Evolutionary conservation across 2,888 invertebrate species (phyloP).

Genomic region (Cerceris rybyensis): DNA sequence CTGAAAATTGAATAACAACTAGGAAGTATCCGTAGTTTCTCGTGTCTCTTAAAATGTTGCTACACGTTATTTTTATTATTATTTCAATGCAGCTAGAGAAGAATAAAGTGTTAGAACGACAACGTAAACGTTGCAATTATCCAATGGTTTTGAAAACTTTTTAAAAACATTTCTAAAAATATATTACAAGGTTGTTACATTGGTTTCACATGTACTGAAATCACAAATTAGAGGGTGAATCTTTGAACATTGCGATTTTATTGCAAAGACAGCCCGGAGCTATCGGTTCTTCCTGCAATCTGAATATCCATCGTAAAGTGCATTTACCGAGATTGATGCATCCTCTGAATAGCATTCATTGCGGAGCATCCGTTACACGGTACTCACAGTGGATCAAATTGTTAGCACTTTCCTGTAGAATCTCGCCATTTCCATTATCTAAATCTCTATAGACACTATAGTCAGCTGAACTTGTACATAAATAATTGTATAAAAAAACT

Average conservation of each 20-base stretch:
- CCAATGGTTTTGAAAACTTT: too few relatives aligned
- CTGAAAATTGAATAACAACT: too few relatives aligned
- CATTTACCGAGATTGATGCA: slow-evolving; percentile 17
- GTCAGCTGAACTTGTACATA: too few relatives aligned
- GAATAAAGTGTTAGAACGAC: too few relatives aligned
- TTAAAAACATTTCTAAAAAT: background rate
- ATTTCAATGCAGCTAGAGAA: too few relatives aligned
- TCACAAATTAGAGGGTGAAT: background rate
- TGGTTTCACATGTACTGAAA: background rate
- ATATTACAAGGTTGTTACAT: background rate
- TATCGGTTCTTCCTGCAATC: slow-evolving; percentile 15
- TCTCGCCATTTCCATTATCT: too few relatives aligned
- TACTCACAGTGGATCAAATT: background rate
- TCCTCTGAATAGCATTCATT: background rate
- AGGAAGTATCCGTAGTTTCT: too few relatives aligned
- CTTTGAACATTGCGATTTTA: slow-evolving; percentile 24
- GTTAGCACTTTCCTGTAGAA: background rate
- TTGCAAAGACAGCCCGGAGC: background rate
- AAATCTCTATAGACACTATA: too few relatives aligned
- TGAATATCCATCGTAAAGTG: slow-evolving; percentile 15
- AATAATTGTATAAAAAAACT: too few relatives aligned
- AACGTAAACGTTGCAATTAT: too few relatives aligned
- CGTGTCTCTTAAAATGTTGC: too few relatives aligned
- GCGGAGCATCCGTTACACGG: background rate
- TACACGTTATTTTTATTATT: too few relatives aligned